These are phyloP conservation scores for Lepidochrysops patricia DNA, from an alignment of 2,888 invertebrate genomes.

Conservation along the genomic window DNA sequence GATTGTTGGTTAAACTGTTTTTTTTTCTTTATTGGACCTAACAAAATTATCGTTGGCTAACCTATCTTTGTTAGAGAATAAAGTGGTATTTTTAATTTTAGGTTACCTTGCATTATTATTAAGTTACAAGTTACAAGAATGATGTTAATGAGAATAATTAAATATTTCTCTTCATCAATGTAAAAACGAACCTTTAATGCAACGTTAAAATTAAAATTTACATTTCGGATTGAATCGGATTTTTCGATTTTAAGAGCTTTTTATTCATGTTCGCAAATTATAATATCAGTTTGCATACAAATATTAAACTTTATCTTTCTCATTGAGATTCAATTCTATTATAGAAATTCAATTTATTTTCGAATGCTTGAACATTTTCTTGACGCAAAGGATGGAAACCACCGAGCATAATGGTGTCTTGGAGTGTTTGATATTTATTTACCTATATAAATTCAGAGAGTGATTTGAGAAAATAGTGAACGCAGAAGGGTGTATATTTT, in stretches of 20 bases:
- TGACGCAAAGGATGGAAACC: neutral
- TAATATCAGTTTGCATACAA: constrained; percentile 11
- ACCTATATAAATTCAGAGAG: neutral
- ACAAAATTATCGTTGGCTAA: no score
- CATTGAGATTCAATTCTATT: constrained; percentile 12
- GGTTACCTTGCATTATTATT: no score
- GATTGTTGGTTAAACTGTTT: no score
- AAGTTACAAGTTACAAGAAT: no score
- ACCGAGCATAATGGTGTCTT: neutral
- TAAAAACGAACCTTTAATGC: neutral
- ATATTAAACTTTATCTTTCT: constrained; percentile 7
- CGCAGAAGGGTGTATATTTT: no score
- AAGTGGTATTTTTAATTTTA: no score
- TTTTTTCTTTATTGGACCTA: no score
- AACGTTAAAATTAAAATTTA: neutral
- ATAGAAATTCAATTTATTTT: constrained; percentile 1
- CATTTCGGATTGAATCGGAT: neutral
- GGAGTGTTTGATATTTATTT: neutral
- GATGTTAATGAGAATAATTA: neutral
- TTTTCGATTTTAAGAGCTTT: constrained; percentile 2
- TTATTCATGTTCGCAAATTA: constrained; percentile 5
- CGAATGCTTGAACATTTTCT: constrained; percentile 11
- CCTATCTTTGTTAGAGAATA: no score
- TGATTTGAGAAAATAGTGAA: neutral
- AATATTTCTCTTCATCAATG: neutral